These are phyloP conservation scores for Phrynosoma platyrhinos DNA, from an alignment of 2,113 vertebrate genomes.

Conservation along the genomic window DNA sequence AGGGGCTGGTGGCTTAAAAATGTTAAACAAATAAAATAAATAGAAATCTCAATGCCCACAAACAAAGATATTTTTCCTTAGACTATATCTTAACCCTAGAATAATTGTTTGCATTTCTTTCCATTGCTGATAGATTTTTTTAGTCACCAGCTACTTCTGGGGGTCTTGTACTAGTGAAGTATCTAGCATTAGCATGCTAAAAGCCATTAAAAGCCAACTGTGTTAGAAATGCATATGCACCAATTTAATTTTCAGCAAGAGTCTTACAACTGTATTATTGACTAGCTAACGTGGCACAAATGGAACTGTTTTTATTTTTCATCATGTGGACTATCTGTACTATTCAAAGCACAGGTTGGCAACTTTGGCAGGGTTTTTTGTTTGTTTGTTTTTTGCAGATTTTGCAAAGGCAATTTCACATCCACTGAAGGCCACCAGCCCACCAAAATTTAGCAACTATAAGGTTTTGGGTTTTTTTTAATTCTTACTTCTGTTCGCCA, in stretches of 20 bases:
- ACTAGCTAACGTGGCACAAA: background rate
- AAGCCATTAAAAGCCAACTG: background rate
- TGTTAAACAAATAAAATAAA: background rate
- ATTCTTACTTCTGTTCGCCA: too few species aligned
- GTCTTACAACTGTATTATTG: background rate
- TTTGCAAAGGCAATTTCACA: too few species aligned
- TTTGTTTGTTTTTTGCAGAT: too few species aligned
- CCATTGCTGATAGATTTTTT: background rate
- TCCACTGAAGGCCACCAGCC: too few species aligned
- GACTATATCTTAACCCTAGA: background rate
- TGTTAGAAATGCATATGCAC: too few species aligned
- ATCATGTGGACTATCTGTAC: background rate
- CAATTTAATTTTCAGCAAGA: background rate
- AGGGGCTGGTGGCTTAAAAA: too few species aligned
- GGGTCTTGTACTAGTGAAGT: background rate
- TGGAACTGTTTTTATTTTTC: background rate
- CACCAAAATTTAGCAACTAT: too few species aligned
- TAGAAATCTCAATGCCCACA: background rate
- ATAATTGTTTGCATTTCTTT: background rate
- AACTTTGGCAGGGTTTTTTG: too few species aligned
- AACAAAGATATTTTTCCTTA: background rate
- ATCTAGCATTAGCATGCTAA: background rate
- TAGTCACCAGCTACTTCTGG: background rate
- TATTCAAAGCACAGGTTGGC: background rate
- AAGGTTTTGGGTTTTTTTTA: too few species aligned